Evolutionary conservation across 2,888 invertebrate species (phyloP), one percentile per base, ranked within the genome.

Genomic region (Mesochorus sp.): DNA sequence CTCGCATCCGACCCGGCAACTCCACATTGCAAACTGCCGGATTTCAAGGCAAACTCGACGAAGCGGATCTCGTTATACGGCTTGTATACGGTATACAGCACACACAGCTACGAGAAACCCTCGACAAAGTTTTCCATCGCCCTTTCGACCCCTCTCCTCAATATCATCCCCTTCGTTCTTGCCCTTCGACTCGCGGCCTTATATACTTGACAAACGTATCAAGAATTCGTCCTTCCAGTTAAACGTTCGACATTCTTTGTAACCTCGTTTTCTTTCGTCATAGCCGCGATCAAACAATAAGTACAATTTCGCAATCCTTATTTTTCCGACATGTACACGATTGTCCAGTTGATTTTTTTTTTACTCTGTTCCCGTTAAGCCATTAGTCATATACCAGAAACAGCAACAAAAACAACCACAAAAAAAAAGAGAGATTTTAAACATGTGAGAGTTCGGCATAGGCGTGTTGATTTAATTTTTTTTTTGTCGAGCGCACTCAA

Each of bases 21-120:
- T 78, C 64, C 76, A 73, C 73, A 76, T 64, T 73, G 71, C 70
- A 68, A 79, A 81, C 80, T 71, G 62, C 67, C 14, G 59, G 59
- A 66, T 76, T 76, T 71, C 64, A n/a, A n/a, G 59, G 39, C 49
- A 59, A 66, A 55, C 71, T 44, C 62, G 42, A 57, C 71, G 19
- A 42, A 53, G 39, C 51, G 39, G 49, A 53, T 39, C 49, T 59
- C 37, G 42, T 26, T 34, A 24, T 39, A 42, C 28, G 8, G 24
- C 14, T 72, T n/a, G 14, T 51, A 51, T 24, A 24, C 8, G 26
- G 3, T 12, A 1, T 26, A 51, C n/a, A 51, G 21, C 26, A n/a
- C n/a, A n/a, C n/a, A n/a, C 42, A 51, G 39, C 42, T 44, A 37
- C 28, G 49, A 55, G 53, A 64, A 62, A 44, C 14, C 57, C 57